A percentile compares a stretch with the other conserved stretches of the same genome.
Evolutionary conservation across 2,888 invertebrate species (phyloP).

Genomic region (Pantelozetes paolii): DNA sequence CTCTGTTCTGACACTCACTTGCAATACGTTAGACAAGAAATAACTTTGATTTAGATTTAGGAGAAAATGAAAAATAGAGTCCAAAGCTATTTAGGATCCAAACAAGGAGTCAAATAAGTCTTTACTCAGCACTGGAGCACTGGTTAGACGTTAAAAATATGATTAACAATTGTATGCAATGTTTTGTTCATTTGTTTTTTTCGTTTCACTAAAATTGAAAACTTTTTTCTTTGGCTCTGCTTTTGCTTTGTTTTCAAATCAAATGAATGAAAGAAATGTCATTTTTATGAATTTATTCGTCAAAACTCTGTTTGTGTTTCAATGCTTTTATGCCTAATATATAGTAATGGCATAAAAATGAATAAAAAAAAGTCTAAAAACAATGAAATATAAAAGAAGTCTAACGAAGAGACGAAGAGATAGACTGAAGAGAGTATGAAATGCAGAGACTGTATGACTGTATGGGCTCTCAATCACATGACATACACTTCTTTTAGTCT

Average conservation of each 20-base stretch:
- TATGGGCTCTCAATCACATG: constrained; percentile 27
- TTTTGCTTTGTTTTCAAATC: constrained; percentile 1
- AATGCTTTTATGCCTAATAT: neutral
- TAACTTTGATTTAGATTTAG: constrained; percentile 28
- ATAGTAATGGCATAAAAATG: constrained; percentile 17
- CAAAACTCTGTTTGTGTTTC: constrained; percentile 11
- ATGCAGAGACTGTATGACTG: neutral
- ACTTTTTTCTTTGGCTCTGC: neutral
- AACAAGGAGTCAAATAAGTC: constrained; percentile 5
- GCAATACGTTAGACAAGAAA: constrained; percentile 24
- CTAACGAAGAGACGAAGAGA: neutral
- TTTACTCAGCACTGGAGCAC: neutral
- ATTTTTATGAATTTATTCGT: neutral
- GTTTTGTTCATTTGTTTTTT: constrained; percentile 21
- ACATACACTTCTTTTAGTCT: constrained; percentile 5
- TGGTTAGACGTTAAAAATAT: constrained; percentile 25
- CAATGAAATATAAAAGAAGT: neutral
- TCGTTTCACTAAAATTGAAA: constrained; percentile 28
- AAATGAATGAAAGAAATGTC: constrained; percentile 21
- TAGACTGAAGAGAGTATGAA: neutral
- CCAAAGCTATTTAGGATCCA: neutral
- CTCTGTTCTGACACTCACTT: neutral
- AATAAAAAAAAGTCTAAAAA: neutral
- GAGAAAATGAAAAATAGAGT: constrained; percentile 19
- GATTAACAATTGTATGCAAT: constrained; percentile 31